Evolutionary conservation across 2,113 vertebrate species (phyloP).

Genomic region (Mirza zaza): DNA sequence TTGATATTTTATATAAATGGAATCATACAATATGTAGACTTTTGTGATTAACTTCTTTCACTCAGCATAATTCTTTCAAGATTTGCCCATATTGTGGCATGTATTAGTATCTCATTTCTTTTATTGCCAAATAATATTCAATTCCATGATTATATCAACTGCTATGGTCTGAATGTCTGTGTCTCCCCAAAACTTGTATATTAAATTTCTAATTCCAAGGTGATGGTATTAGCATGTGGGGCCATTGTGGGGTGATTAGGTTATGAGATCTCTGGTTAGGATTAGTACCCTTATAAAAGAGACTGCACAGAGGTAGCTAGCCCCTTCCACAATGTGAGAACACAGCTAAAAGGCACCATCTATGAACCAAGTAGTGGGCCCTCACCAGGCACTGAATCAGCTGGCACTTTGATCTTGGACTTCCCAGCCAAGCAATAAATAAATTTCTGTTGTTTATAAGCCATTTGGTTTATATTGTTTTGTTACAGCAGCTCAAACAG

Average conservation of each 20-base stretch:
- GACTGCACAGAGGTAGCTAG: too few relatives aligned
- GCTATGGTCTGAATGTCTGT: background rate
- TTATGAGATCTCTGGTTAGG: background rate
- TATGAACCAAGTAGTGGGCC: background rate
- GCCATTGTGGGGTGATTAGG: background rate
- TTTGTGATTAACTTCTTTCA: too few relatives aligned
- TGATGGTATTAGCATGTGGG: too few relatives aligned
- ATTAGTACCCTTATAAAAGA: background rate
- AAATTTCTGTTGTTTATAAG: background rate
- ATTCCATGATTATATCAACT: background rate
- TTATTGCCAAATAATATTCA: background rate
- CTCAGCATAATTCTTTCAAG: background rate
- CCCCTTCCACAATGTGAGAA: too few relatives aligned
- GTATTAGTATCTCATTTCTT: too few relatives aligned
- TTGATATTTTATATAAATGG: too few relatives aligned
- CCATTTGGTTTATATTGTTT: background rate
- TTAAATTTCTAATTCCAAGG: background rate
- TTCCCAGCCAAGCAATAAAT: background rate
- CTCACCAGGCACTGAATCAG: background rate
- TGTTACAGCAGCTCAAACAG: background rate
- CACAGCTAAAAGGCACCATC: too few relatives aligned
- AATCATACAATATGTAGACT: too few relatives aligned
- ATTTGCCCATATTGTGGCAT: too few relatives aligned
- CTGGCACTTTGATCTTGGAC: background rate
- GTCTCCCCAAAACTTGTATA: background rate